Base-by-base conservation (phyloP, 1,140 invertebrate species). In the Holcopasites calliopsidis region DNA sequence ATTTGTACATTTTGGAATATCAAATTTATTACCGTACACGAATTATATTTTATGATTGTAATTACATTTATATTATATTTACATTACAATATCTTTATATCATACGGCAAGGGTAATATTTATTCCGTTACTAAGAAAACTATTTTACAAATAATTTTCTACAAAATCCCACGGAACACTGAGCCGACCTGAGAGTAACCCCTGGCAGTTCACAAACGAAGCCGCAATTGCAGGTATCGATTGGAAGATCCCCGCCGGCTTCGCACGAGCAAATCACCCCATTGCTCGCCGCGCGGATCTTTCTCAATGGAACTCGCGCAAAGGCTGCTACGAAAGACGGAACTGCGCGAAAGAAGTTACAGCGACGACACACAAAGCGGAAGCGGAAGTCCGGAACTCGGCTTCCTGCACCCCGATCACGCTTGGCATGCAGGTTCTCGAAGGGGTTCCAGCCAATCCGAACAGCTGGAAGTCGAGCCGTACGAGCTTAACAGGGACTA, bases 401-500 rank as follows among this genome's bases (percentile, higher is more conserved):
- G 94, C 55, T 92, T 96, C 70, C 91, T 97, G 13, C 96, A 97
- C 91, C 96, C 96, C 0, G 96, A 97, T 90, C 95, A 96, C 86
- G 96, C 96, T 0, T 97, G 94, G 93, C 93, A 94, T 33, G 93
- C 92, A 5, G 95, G 94, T 54, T 96, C 96, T 0, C 91, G 96
- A 62, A 93, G 96, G 42, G 96, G 96, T 28, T 97, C 96, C 13
- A 96, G 95, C 35, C 96, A 97, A 85, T 97, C 96, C 1, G 96
- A 97, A 84, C 95, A 96, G 58, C 92, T 97, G 26, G 96, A 97
- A 88, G 94, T 96, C 31, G 96, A 97, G 87, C 95, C 96, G 0
- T 97, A 97, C 87, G 95, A 97, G 89, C 93, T 97, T 21, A 95
- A 93, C 62, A 96, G 96, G 88, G 96, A 97, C 90, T 97, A 97